Conservation (phyloP, 2,797 vertebrate genomes). For the Furcifer pardalis region DNA sequence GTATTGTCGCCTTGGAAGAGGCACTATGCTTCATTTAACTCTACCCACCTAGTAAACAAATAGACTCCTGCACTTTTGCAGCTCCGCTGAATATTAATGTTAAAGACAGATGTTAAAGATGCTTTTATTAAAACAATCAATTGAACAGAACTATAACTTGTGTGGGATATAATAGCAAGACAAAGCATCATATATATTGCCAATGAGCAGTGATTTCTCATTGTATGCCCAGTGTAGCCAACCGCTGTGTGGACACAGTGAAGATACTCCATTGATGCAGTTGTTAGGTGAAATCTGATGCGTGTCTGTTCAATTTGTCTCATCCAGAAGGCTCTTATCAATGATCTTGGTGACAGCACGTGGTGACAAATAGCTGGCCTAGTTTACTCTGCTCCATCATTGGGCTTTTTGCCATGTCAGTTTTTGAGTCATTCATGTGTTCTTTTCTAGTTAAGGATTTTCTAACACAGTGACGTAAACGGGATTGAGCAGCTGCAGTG, state of each 20-base stretch:
- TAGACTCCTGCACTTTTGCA: background rate
- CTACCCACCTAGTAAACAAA: background rate
- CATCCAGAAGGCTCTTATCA: conserved; percentile 39
- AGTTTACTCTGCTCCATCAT: conserved; percentile 53
- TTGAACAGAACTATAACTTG: background rate
- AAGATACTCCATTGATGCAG: background rate
- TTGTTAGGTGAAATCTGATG: conserved; percentile 31
- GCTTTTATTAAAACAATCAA: background rate
- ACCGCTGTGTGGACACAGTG: background rate
- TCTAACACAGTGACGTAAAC: conserved; percentile 46
- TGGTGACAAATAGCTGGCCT: conserved; percentile 62
- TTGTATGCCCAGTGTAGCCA: background rate
- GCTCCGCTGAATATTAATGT: background rate
- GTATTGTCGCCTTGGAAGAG: background rate
- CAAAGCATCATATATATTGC: background rate
- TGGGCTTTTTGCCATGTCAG: conserved; percentile 56
- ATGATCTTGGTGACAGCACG: conserved; percentile 55
- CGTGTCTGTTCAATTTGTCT: conserved; percentile 54
- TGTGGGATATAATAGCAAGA: background rate
- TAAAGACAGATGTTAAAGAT: background rate
- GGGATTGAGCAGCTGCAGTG: conserved; percentile 35
- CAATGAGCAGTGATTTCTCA: background rate
- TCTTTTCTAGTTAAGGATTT: conserved; percentile 1
- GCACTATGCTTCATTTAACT: background rate
- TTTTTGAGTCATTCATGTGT: conserved; percentile 34